Evolutionary conservation across 2,113 vertebrate species (phyloP), one percentile per base, ranked within the genome.

Genomic region (Chunga burmeisteri): DNA sequence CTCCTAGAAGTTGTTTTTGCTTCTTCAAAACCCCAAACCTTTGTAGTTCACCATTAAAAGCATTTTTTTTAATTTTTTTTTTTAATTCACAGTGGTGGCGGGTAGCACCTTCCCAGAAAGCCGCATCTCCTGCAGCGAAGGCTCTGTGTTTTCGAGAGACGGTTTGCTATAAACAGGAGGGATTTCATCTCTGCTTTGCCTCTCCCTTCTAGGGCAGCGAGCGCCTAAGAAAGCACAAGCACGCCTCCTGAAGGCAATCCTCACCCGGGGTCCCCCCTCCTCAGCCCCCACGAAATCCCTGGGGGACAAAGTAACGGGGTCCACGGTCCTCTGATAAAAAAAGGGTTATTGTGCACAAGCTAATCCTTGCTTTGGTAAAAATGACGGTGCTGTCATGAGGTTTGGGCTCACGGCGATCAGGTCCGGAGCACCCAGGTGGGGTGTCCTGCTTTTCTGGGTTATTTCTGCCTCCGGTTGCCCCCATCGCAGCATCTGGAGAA

Each of bases 171-270:
- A 23, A 62, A 44, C 74, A 53, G 66, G 36, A 66, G 86, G 81
- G 61, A 61, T 5, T 9, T 8, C 36, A 26, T 15, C 53, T 72
- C 70, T 32, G 94, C 75, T 91, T 90, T 55, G 9, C 61, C 26
- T 19, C 87, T 36, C 34, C 36, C 27, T 21, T 27, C 40, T 8
- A 25, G 42, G 52, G 30, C 46, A 4, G 50, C 1, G 13, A 32
- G 47, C 6, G 0, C 49, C 18, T 88, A 25, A 32, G 81, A 58
- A 42, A 96, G 97, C 95, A 94, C 97, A 97, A 95, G 94, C 65
- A 96, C 82, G 80, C 98, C 98, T 93, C 88, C 97, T 96, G 75
- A 96, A 96, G 98, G 97, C 88, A 70, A 50, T 18, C 7, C 30
- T 8, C 6, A 27, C 10, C 3, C 44, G 0, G 19, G 32, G 32